A percentile compares a stretch with the other conserved stretches of the same genome.
Conservation (phyloP, 2,888 invertebrate species). For the Eustalomyia histrio region DNA sequence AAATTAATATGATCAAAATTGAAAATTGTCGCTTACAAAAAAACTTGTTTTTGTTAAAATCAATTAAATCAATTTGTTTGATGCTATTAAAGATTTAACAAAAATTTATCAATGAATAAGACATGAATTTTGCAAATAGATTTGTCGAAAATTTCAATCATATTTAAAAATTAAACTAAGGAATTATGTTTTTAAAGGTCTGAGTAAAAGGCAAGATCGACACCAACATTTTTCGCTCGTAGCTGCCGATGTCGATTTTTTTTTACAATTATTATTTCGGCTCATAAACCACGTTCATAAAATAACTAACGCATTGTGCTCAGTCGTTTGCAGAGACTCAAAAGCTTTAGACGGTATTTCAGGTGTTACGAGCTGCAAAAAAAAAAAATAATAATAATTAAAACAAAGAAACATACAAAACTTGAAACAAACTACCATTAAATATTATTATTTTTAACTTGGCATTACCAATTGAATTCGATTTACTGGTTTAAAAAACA, state of each 20-base stretch:
- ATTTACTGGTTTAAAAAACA: conserved; percentile 20
- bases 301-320: conserved; percentile 35
- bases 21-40: no score
- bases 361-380: conserved; percentile 37
- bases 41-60: no score
- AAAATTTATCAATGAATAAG: no score
- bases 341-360: conserved; percentile 57
- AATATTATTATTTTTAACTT: conserved; percentile 7
- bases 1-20: no score
- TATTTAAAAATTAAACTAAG: no score
- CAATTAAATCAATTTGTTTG: no score
- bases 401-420: background rate
- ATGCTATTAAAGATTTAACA: no score
- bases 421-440: background rate
- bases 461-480: conserved; percentile 11
- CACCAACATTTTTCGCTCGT: background rate
- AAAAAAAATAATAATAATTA: background rate
- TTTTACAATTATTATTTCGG: conserved; percentile 11
- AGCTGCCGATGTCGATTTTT: background rate
- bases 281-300: conserved; percentile 30
- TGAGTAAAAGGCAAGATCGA: conserved; percentile 1
- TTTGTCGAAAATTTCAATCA: no score
- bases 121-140: no score
- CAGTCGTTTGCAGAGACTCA: conserved; percentile 64
- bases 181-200: no score